phyloP scores from a whole-genome alignment of 2,113 vertebrate species.

The Sisor rabdophorus region DNA sequence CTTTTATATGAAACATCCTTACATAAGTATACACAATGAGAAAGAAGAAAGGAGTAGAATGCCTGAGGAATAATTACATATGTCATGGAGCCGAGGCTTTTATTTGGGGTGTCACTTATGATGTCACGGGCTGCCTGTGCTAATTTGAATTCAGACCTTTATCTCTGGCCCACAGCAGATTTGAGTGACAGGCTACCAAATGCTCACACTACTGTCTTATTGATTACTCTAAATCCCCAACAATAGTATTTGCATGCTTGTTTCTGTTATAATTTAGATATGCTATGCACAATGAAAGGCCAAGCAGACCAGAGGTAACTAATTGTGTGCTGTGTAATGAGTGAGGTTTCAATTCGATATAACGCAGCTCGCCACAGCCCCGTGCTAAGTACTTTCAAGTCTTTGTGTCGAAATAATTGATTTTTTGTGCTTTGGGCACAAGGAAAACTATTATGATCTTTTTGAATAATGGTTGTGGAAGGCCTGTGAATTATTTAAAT shows the following conservation, averaged over 20 bases:
- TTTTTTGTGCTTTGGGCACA: constrained; percentile 99
- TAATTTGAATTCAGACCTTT: constrained; percentile 99
- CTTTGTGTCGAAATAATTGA: constrained; percentile 99
- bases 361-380: constrained; percentile 98
- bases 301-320: constrained; percentile 99
- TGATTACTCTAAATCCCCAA: constrained; percentile 99
- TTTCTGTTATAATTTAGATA: constrained; percentile 99
- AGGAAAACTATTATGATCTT: constrained; percentile 99
- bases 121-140: constrained; percentile 96
- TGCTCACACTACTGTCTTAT: constrained; percentile 99
- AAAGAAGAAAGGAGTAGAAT: constrained; percentile 83
- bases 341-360: constrained; percentile 99
- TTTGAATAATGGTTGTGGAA: constrained; percentile 99
- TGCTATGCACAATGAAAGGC: constrained; percentile 99
- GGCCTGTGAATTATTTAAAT: constrained; percentile 99
- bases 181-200: constrained; percentile 99
- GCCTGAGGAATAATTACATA: constrained; percentile 99
- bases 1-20: constrained; percentile 99
- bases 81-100: constrained; percentile 99
- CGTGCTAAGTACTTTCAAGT: constrained; percentile 99
- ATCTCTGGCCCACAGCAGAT: constrained; percentile 98
- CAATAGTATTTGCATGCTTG: constrained; percentile 99
- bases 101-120: constrained; percentile 99
- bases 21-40: constrained; percentile 99
- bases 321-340: constrained; percentile 99